Conservation (phyloP, 2,113 vertebrate species). For the Heteronetta atricapilla region DNA sequence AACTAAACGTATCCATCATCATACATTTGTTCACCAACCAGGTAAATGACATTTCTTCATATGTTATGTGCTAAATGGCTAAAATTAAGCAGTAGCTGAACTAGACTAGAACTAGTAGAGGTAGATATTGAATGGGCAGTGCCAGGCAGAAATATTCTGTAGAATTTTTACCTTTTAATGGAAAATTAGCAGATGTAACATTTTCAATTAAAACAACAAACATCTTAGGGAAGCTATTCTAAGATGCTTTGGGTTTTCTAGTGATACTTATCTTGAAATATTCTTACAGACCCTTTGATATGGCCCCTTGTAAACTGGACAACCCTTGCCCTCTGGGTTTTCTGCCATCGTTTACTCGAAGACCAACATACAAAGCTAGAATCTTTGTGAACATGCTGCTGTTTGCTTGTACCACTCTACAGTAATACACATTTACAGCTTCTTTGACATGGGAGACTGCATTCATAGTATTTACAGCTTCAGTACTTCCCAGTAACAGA, state of each 20-base stretch:
- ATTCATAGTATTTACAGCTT: constrained; percentile 25
- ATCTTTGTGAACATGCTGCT: constrained; percentile 12
- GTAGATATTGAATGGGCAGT: constrained; percentile 64
- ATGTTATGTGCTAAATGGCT: constrained; percentile 22
- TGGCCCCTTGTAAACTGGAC: not conserved
- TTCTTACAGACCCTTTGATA: not conserved
- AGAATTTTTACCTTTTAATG: not conserved
- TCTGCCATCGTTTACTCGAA: not conserved
- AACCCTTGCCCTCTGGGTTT: not conserved
- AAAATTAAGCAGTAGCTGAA: constrained; percentile 29
- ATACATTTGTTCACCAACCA: constrained; percentile 19
- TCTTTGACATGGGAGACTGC: not conserved
- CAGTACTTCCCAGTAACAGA: not conserved
- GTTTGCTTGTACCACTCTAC: not conserved
- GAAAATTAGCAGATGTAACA: not conserved
- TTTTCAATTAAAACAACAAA: not conserved
- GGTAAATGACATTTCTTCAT: not conserved
- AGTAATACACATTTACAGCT: not conserved
- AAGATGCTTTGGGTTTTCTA: constrained; percentile 39
- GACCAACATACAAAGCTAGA: constrained; percentile 7
- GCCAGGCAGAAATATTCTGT: constrained; percentile 55
- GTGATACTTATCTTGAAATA: not conserved
- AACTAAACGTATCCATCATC: constrained; percentile 25
- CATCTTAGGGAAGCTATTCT: constrained; percentile 15
- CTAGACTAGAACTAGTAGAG: constrained; percentile 57